Base-by-base conservation (phyloP, 2,113 vertebrate genomes). In the Poicephalus gulielmi region DNA sequence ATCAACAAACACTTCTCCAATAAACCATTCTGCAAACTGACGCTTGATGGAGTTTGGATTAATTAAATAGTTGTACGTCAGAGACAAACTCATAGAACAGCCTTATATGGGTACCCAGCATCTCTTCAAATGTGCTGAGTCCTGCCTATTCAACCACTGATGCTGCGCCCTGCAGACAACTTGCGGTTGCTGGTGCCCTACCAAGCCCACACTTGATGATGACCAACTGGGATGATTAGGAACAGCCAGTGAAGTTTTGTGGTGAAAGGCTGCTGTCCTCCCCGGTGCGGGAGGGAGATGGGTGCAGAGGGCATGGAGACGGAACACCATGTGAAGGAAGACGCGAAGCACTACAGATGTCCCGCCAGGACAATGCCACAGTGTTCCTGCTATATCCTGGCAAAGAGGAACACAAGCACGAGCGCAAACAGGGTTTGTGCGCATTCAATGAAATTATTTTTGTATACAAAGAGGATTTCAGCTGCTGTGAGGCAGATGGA, bases 391-490 rank as follows among this genome's bases (percentile, higher is more conserved):
- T 33, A 6, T 18, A 12, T 70, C 74, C 78, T 3, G 0, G 66
- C 66, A 73, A 49, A 73, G 49, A 89, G 73, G 87, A 66, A 39
- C 50, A 44, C 55, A 66, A 68, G 69, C 2, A 7, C 4, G 5
- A 94, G 89, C 3, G 57, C 70, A 53, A 57, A 86, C 2, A 2
- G 17, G 11, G 80, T 25, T 66, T 67, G 77, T 71, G 73, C 12
- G 52, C 74, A 64, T 86, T 79, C 43, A 62, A 79, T 73, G 66
- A 68, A 80, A 60, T 69, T 87, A 86, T 41, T 92, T 93, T 66
- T 93, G 86, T 91, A 60, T 23, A 96, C 89, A 94, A 92, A 96
- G 96, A 89, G 63, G 93, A 78, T 57, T 74, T 94, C 86, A 87
- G 39, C 39, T 75, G 92, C 86, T 83, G 90, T 17, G 17, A 33